phyloP scores from a whole-genome alignment of 2,888 invertebrate species.

The Lamellibrachia satsuma region DNA sequence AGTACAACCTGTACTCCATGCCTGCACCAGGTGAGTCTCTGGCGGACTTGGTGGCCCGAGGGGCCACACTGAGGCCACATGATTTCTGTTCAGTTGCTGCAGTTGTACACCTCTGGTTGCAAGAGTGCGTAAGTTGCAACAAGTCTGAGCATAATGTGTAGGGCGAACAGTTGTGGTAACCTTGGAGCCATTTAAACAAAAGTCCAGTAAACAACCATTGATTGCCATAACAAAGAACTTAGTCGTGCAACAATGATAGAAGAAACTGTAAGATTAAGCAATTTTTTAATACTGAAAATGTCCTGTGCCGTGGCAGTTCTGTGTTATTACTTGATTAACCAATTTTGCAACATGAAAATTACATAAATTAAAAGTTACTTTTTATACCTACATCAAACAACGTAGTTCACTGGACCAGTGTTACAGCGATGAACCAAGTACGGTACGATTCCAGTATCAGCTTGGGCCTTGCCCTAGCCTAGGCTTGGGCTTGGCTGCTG shows the following conservation, averaged over 20 bases:
- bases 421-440: background rate
- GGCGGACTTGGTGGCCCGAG: background rate
- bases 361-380: background rate
- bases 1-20: background rate
- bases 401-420: constrained; percentile 1
- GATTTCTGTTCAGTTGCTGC: background rate
- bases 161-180: background rate
- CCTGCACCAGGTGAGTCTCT: background rate
- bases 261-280: no score
- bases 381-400: background rate
- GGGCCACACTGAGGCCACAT: background rate
- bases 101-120: background rate
- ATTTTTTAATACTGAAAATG: no score
- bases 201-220: constrained; percentile 8
- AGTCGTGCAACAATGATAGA: background rate
- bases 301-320: no score
- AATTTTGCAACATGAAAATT: no score
- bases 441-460: background rate
- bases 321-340: no score
- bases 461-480: background rate
- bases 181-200: background rate
- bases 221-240: background rate
- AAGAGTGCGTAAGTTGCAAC: constrained; percentile 12
- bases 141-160: constrained; percentile 17
- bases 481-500: background rate